Percentiles rank a stretch among this genome's conserved stretches.
phyloP scores from a whole-genome alignment of 2,797 vertebrate species.

The Taenioides sp. region DNA sequence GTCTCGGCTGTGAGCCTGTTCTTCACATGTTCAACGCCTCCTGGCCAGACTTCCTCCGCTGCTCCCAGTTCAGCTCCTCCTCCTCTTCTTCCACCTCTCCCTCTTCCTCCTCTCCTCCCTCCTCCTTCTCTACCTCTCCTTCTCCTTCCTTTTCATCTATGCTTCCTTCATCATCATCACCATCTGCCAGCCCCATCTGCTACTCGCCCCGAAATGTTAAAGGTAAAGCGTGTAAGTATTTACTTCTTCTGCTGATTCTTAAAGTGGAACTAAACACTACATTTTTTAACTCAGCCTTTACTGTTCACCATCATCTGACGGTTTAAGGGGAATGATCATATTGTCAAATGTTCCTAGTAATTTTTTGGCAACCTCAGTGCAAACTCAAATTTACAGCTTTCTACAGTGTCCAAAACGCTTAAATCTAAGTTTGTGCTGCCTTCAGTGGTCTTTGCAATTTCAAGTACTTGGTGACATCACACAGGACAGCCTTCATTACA shows the following conservation, averaged over 20 bases:
- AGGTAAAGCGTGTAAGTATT: constrained; percentile 79
- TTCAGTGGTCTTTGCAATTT: no score
- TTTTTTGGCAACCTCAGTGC: no score
- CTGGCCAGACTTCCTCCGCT: constrained; percentile 92
- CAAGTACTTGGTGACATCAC: no score
- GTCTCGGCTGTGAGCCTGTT: constrained; percentile 89
- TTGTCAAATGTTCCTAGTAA: no score
- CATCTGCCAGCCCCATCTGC: constrained; percentile 59
- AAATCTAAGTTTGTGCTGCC: no score
- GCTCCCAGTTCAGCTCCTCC: constrained; percentile 84
- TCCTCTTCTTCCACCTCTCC: background rate
- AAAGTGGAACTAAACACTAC: no score
- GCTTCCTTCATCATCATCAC: background rate
- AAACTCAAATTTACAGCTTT: no score
- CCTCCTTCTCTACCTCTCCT: background rate
- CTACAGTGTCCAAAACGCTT: no score
- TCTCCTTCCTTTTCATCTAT: background rate
- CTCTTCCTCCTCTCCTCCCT: background rate
- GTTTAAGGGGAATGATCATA: no score
- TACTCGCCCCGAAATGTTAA: constrained; percentile 84
- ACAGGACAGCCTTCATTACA: no score
- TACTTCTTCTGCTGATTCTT: background rate
- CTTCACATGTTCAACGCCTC: constrained; percentile 91
- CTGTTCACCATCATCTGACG: no score
- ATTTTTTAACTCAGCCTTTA: no score